A percentile compares a stretch with the other conserved stretches of the same genome.
Evolutionary conservation across 1,140 invertebrate genomes (phyloP).

Genomic region (Grapholita molesta): DNA sequence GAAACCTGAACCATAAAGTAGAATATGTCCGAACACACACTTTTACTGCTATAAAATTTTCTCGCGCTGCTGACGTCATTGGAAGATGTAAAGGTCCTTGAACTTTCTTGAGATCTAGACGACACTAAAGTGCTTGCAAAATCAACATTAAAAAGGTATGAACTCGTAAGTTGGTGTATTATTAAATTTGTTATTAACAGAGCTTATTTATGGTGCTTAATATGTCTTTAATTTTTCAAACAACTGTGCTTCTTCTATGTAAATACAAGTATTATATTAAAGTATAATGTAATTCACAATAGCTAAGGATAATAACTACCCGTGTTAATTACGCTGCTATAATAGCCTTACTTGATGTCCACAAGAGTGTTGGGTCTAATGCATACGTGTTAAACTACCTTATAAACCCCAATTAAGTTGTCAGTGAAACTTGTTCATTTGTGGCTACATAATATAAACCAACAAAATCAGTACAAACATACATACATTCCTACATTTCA

Average conservation of each 20-base stretch:
- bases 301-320: background rate
- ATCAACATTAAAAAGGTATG: background rate
- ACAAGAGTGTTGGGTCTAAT: background rate
- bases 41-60: background rate
- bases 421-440: background rate
- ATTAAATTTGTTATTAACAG: too few species aligned
- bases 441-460: background rate
- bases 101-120: background rate
- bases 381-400: background rate
- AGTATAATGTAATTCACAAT: background rate
- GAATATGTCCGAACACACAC: background rate
- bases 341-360: background rate
- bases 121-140: background rate
- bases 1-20: too few species aligned
- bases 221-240: too few species aligned
- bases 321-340: background rate
- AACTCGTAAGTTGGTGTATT: background rate
- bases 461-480: too few species aligned
- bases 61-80: background rate
- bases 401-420: background rate
- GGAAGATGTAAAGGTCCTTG: background rate
- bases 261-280: background rate
- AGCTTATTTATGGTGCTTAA: too few species aligned
- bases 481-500: too few species aligned
- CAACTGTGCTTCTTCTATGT: too few species aligned